These are phyloP conservation scores for Zonotrichia leucophrys DNA, from an alignment of 2,113 vertebrate genomes.

Conservation along the genomic window DNA sequence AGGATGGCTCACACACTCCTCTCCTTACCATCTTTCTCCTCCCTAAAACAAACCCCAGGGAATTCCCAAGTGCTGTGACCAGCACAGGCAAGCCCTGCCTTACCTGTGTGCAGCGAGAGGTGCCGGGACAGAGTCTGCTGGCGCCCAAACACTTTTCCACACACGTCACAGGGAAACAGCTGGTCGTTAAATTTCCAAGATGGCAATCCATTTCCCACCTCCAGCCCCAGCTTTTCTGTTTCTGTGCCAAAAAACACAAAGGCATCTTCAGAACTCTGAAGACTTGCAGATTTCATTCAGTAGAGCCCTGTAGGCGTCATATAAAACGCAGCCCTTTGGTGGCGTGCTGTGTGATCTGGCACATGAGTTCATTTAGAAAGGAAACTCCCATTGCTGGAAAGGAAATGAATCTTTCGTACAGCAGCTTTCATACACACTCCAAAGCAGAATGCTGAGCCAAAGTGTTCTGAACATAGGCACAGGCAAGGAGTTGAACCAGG, in stretches of 20 bases:
- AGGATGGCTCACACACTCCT: background rate
- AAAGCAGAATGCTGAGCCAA: background rate
- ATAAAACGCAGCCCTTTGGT: background rate
- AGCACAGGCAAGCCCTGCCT: background rate
- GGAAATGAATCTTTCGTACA: background rate
- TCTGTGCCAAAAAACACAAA: slow-evolving; percentile 74
- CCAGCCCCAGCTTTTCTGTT: slow-evolving; percentile 84
- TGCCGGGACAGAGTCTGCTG: slow-evolving; percentile 97
- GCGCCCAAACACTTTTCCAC: slow-evolving; percentile 96
- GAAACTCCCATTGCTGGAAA: background rate
- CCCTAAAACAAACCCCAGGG: background rate
- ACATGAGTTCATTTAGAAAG: background rate
- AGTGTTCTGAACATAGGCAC: background rate
- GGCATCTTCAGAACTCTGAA: background rate
- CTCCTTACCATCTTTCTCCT: background rate
- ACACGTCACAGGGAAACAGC: slow-evolving; percentile 93
- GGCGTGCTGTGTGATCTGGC: background rate
- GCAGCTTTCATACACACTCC: background rate
- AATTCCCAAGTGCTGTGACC: background rate
- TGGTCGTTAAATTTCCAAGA: slow-evolving; percentile 93
- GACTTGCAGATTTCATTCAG: background rate
- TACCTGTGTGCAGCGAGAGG: slow-evolving; percentile 96
- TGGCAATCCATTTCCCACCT: slow-evolving; percentile 87
- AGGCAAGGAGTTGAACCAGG: background rate
- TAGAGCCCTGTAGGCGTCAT: background rate